Evolutionary conservation across 2,888 invertebrate genomes (phyloP).

Genomic region (Cerceris ruficornis): DNA sequence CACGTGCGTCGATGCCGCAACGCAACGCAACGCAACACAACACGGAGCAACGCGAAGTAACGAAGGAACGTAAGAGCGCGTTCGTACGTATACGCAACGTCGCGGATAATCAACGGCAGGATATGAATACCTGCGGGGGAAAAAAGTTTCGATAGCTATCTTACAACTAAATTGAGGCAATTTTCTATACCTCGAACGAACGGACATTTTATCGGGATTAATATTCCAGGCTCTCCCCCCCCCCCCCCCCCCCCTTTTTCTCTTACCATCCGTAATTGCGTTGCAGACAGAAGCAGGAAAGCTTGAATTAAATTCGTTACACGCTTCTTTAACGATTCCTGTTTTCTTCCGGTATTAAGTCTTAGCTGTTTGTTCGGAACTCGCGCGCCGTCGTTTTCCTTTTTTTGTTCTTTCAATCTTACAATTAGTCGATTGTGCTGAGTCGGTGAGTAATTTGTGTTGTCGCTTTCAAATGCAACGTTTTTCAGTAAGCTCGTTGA

Average conservation of each 20-base stretch:
- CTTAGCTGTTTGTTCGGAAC: background rate
- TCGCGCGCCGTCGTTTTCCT: background rate
- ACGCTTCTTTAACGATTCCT: background rate
- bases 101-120: constrained; percentile 59
- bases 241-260: background rate
- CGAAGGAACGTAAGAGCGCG: background rate
- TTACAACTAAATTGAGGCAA: constrained; percentile 50
- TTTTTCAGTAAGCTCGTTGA: no score
- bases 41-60: constrained; percentile 7
- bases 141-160: constrained; percentile 53
- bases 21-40: constrained; percentile 11
- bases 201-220: constrained; percentile 47
- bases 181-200: constrained; percentile 42
- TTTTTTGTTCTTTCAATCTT: background rate
- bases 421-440: no score
- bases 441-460: no score
- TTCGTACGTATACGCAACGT: constrained; percentile 38
- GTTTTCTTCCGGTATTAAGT: background rate
- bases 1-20: constrained; percentile 67
- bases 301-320: constrained; percentile 9
- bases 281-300: constrained; percentile 3
- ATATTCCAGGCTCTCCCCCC: constrained; percentile 24
- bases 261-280: constrained; percentile 22
- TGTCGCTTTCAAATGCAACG: no score
- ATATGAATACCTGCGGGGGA: constrained; percentile 48